A percentile compares a stretch with the other conserved stretches of the same genome.
phyloP scores from a whole-genome alignment of 2,888 invertebrate genomes.

The Clunio marinus region DNA sequence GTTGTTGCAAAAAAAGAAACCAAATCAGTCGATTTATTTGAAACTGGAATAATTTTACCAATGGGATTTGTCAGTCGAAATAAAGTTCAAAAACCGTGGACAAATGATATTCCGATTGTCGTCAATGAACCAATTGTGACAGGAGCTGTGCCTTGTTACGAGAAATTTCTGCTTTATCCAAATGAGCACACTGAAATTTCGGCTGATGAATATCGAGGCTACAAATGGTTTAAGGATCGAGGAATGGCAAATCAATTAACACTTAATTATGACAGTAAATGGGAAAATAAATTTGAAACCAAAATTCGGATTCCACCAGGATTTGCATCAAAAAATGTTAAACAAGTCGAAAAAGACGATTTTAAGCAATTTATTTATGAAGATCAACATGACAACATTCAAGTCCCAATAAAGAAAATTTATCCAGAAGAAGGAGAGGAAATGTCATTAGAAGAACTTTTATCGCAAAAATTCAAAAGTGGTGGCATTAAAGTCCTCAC shows the following conservation, averaged over 20 bases:
- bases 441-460: slow-evolving; percentile 47
- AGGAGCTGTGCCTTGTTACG: slow-evolving; percentile 45
- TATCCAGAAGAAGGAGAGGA: slow-evolving; percentile 45
- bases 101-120: slow-evolving; percentile 46
- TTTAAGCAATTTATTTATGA: neutral
- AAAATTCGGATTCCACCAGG: slow-evolving; percentile 47
- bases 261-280: slow-evolving; percentile 43
- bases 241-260: slow-evolving; percentile 44
- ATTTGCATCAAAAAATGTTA: slow-evolving; percentile 44
- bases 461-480: slow-evolving; percentile 42
- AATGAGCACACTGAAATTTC: slow-evolving; percentile 47
- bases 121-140: slow-evolving; percentile 44
- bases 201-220: slow-evolving; percentile 47
- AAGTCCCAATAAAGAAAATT: slow-evolving; percentile 43
- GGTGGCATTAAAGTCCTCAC: slow-evolving; percentile 41
- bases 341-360: slow-evolving; percentile 37
- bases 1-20: slow-evolving; percentile 60
- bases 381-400: neutral
- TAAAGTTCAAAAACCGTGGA: slow-evolving; percentile 45
- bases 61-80: slow-evolving; percentile 45
- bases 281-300: slow-evolving; percentile 42
- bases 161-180: slow-evolving; percentile 48
- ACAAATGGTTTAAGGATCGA: slow-evolving; percentile 44
- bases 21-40: slow-evolving; percentile 40
- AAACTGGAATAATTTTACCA: slow-evolving; percentile 41